These are phyloP conservation scores for Todiramphus saurophagus DNA, from an alignment of 2,113 vertebrate species.

Conservation along the genomic window DNA sequence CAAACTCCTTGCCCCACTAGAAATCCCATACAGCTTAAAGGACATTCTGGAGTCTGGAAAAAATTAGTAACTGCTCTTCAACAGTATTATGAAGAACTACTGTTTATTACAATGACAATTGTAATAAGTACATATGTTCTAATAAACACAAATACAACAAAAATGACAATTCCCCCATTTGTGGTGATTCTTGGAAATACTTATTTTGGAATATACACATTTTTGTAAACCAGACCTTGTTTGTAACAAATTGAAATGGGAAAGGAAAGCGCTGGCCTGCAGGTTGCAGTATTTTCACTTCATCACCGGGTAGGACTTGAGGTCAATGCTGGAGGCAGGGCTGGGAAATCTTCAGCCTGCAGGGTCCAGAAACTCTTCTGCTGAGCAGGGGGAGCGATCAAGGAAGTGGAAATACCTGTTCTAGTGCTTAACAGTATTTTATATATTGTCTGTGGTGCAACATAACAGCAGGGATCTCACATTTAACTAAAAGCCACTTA, in stretches of 20 bases:
- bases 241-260: not conserved
- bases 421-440: slow-evolving; percentile 1
- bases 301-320: slow-evolving; percentile 2
- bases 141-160: slow-evolving; percentile 68
- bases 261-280: not conserved
- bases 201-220: slow-evolving; percentile 1
- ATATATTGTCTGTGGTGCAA: not conserved
- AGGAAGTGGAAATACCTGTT: slow-evolving; percentile 49
- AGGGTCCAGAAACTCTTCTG: slow-evolving; percentile 21
- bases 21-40: slow-evolving; percentile 3
- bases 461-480: slow-evolving; percentile 50
- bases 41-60: slow-evolving; percentile 30
- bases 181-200: slow-evolving; percentile 33
- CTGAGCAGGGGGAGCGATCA: slow-evolving; percentile 2
- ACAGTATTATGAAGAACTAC: slow-evolving; percentile 68
- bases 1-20: not conserved
- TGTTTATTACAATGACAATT: slow-evolving; percentile 69
- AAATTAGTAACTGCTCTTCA: slow-evolving; percentile 51
- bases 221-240: slow-evolving; percentile 18
- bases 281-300: not conserved
- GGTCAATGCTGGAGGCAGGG: slow-evolving; percentile 47
- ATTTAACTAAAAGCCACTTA: slow-evolving; percentile 53
- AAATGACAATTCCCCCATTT: slow-evolving; percentile 55
- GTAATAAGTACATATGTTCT: slow-evolving; percentile 64
- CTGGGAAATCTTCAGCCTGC: slow-evolving; percentile 26